Evolutionary conservation across 2,888 invertebrate genomes (phyloP).

Genomic region (Darwinula stevensoni): DNA sequence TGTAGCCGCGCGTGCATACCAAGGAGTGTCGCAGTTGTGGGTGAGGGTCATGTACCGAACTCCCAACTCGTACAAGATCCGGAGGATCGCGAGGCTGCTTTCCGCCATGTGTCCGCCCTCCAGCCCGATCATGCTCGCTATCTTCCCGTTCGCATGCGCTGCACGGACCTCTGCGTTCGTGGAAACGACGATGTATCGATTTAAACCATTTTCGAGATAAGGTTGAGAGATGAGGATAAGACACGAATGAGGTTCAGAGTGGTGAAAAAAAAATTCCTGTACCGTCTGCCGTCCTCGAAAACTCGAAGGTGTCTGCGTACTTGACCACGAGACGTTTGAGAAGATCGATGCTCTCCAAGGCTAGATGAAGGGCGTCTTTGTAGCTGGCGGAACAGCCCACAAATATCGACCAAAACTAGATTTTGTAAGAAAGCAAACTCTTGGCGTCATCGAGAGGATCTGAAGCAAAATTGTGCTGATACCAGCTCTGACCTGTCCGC

Average conservation of each 20-base stretch:
- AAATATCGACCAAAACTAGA: constrained; percentile 61
- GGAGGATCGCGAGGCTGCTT: constrained; percentile 42
- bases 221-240: too few relatives aligned
- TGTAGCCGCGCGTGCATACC: too few relatives aligned
- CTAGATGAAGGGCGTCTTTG: constrained; percentile 51
- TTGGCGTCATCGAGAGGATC: neutral
- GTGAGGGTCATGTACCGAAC: constrained; percentile 58
- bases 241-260: too few relatives aligned
- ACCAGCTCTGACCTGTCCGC: too few relatives aligned
- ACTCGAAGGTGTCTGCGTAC: constrained; percentile 31
- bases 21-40: constrained; percentile 62
- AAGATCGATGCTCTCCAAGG: constrained; percentile 56
- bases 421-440: too few relatives aligned
- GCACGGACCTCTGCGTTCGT: too few relatives aligned
- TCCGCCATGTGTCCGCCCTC: constrained; percentile 63
- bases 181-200: too few relatives aligned
- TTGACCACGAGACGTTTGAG: constrained; percentile 47
- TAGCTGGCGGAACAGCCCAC: constrained; percentile 51
- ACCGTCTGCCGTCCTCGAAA: constrained; percentile 39
- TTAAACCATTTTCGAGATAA: too few relatives aligned
- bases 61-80: constrained; percentile 56
- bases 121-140: constrained; percentile 64
- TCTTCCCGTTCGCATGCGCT: too few relatives aligned
- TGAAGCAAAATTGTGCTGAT: constrained; percentile 1
- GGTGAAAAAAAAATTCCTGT: too few relatives aligned